Evolutionary conservation across 2,888 invertebrate species (phyloP), one percentile per base, ranked within the genome.

Genomic region (Smittia sp.): DNA sequence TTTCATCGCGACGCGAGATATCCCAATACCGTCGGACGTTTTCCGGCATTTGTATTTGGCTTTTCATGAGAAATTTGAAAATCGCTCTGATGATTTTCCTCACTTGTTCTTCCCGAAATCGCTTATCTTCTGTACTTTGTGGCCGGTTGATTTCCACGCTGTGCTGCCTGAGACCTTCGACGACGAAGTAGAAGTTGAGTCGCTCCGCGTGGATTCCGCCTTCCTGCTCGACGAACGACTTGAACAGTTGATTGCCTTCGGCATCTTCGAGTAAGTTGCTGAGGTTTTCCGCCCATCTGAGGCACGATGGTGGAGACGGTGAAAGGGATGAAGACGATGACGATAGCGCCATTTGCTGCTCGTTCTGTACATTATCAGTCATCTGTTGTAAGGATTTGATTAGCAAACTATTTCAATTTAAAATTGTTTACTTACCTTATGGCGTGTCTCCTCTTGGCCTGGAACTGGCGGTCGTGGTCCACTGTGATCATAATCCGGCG

Each of bases 131-230:
- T n/a, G n/a, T n/a, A 9, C 32, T 9, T 32, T 32, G 32, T 9
- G 9, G 9, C 3, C 32, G 32, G 9, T 32, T 79, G 9, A 32
- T 32, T 15, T 91, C 90, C 1, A 89, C 89, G 77, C 84, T 82
- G 83, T 92, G 90, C 81, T 90, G 91, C 78, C 91, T 90, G 78
- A 93, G 87, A 73, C 94, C 92, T 81, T 93, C 91, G 83, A 94
- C 94, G 70, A 96, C 96, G 85, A 96, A 96, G 89, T 94, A 96
- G 85, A 97, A 97, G 83, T 92, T 90, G 79, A 94, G 87, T 73
- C 92, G 88, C 83, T 92, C 91, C 77, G 90, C 89, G 83, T 91
- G 89, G 79, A 88, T 86, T 76, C 87, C 88, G 79, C 90, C 91
- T 81, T 93, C 93, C 78, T 89, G 88, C 81, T 89, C 87, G 79